These are phyloP conservation scores for Rallus limicola DNA, from an alignment of 2,113 vertebrate genomes.

Conservation along the genomic window DNA sequence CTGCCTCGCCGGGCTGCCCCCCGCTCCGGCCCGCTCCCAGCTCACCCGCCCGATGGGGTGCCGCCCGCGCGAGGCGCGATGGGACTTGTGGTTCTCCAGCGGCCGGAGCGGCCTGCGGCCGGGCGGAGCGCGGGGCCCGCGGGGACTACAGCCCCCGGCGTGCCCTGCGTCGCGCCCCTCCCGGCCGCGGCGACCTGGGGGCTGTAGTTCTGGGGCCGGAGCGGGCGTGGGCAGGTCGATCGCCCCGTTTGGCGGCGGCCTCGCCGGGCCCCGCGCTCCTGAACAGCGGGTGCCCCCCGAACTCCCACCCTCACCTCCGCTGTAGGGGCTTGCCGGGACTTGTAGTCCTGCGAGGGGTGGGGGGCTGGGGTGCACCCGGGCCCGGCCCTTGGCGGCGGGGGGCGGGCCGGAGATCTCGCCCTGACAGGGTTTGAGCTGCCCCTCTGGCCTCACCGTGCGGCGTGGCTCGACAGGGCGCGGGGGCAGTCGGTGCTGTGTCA, in stretches of 20 bases:
- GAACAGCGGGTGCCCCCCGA: not conserved
- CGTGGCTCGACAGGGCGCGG: not conserved
- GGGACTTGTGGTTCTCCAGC: slow-evolving; percentile 60
- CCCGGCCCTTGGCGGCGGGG: not conserved
- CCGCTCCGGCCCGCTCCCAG: not conserved
- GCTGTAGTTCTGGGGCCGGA: slow-evolving; percentile 39
- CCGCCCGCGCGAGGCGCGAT: slow-evolving; percentile 1
- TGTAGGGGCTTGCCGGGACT: not conserved
- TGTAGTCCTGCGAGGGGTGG: not conserved
- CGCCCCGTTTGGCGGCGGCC: not conserved
- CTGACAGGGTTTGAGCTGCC: not conserved
- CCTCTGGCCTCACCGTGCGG: not conserved
- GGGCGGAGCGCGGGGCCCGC: not conserved
- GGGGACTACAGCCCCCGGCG: slow-evolving; percentile 58
- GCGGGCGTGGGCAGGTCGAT: not conserved
- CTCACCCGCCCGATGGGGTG: slow-evolving; percentile 26
- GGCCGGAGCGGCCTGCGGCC: not conserved
- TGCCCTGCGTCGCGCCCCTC: not conserved
- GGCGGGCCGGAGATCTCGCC: not conserved
- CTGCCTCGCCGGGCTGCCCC: not conserved
- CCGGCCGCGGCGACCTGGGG: slow-evolving; percentile 15
- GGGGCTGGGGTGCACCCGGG: not conserved
- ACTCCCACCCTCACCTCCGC: not conserved
- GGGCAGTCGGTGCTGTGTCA: slow-evolving; percentile 33
- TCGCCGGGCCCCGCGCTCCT: no score